Evolutionary conservation across 2,888 invertebrate species (phyloP).

Genomic region (Anorthoa munda): DNA sequence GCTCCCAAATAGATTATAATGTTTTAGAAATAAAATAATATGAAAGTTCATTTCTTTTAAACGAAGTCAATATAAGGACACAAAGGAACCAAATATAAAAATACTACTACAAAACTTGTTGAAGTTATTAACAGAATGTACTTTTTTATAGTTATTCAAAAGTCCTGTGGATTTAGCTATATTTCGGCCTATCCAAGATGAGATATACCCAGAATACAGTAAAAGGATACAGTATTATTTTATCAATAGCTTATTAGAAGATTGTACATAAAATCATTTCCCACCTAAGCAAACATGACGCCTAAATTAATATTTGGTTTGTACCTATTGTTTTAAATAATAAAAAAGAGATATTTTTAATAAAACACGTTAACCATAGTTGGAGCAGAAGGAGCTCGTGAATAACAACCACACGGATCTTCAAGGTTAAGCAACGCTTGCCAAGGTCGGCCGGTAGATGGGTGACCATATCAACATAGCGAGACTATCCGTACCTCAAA

Average conservation of each 20-base stretch:
- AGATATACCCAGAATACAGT: not conserved
- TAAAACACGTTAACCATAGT: conserved; percentile 5
- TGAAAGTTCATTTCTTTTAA: not conserved
- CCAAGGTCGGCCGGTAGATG: too few relatives aligned
- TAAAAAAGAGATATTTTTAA: conserved; percentile 21
- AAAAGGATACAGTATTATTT: not conserved
- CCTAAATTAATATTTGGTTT: conserved; percentile 37
- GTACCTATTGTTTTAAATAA: conserved; percentile 26
- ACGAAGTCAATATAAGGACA: not conserved
- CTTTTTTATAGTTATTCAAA: not conserved
- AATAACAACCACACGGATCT: too few relatives aligned
- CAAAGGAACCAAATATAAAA: too few relatives aligned
- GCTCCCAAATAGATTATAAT: not conserved
- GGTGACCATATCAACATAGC: too few relatives aligned
- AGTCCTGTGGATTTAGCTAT: not conserved
- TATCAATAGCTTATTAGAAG: conserved; percentile 5
- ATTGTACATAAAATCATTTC: not conserved
- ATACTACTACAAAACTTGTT: not conserved
- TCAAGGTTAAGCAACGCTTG: too few relatives aligned
- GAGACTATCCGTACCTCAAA: too few relatives aligned
- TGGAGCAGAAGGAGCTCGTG: not conserved
- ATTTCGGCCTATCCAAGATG: not conserved
- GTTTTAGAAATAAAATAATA: not conserved
- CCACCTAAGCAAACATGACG: conserved; percentile 44
- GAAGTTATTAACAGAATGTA: not conserved